Base-by-base conservation (phyloP, 1,140 invertebrate species). In the Drosophila santomea region DNA sequence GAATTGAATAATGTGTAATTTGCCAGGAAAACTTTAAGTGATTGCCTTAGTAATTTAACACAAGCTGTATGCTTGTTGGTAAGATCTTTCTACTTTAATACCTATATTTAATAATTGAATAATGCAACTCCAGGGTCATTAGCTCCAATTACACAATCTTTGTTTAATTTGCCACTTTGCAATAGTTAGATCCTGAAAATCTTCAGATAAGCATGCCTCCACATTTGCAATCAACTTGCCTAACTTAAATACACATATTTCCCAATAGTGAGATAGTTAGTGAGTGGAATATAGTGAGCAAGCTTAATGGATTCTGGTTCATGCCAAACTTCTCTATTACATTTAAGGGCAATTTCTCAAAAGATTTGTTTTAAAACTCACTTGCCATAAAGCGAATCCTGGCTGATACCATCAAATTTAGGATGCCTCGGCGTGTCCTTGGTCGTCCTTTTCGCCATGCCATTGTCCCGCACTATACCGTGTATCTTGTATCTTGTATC, bases 401-500 rank as follows among this genome's bases (percentile, higher is more conserved):
- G 8, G 28, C 59, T 64, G 63, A 67, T 64, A 32, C 14, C 59
- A 67, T 67, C 59, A 39, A 62, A 32, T 62, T 62, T 62, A 57
- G 38, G 23, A 28, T 10, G 58, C 61, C 38, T 60, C 60, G 28
- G 55, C 62, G 44, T 63, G 63, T 67, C 63, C 63, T 64, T 67
- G 63, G 28, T 25, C 59, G 63, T 64, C 47, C 61, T 67, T 68
- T 44, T 51, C 23, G 11, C 69, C 38, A 48, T 60, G 38, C 61
- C 63, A 73, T 78, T 74, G 68, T 61, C 10, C 55, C 15, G 79
- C 68, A 82, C 62, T 69, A 76, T 63, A 14, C 14, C 14, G 14
- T 38, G 14, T 38, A 45, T 41, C 43, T 67, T 69, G 66, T 47
- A 68, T 35, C 62, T 67, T 63, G 59, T 67, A 64, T 67, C 48